These are phyloP conservation scores for Bugulina stolonifera DNA, from an alignment of 2,888 invertebrate genomes.

Conservation along the genomic window DNA sequence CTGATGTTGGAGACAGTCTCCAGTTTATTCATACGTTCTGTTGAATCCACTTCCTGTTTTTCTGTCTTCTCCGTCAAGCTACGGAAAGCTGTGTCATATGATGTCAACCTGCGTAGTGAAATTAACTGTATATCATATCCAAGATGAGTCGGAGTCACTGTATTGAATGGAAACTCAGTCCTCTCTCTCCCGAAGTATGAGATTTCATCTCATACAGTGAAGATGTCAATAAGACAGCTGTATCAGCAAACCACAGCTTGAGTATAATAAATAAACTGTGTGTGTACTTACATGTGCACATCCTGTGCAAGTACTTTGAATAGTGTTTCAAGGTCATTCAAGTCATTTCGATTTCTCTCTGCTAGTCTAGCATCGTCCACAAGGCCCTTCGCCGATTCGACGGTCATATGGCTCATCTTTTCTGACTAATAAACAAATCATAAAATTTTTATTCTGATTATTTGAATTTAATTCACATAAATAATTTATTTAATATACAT, in stretches of 20 bases:
- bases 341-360: neutral
- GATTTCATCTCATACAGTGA: too few relatives aligned
- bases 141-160: too few relatives aligned
- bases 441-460: too few relatives aligned
- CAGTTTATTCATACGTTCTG: neutral
- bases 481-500: too few relatives aligned
- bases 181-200: too few relatives aligned
- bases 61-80: neutral
- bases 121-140: too few relatives aligned
- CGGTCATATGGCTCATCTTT: neutral
- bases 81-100: neutral
- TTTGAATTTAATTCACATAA: too few relatives aligned
- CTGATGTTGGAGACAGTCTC: constrained; percentile 6
- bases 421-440: neutral
- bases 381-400: neutral
- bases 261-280: too few relatives aligned
- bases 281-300: constrained; percentile 16
- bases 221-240: too few relatives aligned
- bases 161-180: too few relatives aligned
- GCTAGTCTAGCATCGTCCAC: constrained; percentile 1
- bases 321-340: neutral
- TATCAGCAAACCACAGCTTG: too few relatives aligned
- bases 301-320: neutral
- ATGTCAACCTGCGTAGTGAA: neutral
- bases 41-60: neutral